Conservation (phyloP, 2,888 invertebrate genomes). For the Strigamia maritima region DNA sequence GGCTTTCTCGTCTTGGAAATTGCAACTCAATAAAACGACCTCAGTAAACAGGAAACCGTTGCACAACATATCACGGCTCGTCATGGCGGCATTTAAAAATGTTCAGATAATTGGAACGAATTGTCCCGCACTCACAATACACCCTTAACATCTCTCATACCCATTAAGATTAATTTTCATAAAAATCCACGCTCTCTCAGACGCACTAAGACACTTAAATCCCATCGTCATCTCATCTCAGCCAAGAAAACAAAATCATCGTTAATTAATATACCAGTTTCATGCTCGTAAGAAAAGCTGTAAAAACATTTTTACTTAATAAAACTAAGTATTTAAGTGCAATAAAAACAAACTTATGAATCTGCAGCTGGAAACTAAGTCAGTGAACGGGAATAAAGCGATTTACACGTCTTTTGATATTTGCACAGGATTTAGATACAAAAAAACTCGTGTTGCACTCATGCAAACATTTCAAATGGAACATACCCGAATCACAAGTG, state of each 20-base stretch:
- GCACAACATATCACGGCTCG: background rate
- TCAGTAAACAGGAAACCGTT: background rate
- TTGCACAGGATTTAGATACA: background rate
- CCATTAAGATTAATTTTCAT: constrained; percentile 4
- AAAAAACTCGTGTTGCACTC: background rate
- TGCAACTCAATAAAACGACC: background rate
- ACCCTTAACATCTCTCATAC: background rate
- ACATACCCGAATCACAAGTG: background rate
- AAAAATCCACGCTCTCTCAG: background rate
- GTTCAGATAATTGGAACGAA: background rate
- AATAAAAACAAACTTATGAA: background rate
- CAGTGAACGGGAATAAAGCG: background rate
- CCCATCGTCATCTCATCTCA: background rate
- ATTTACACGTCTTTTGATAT: background rate
- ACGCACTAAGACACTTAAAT: background rate
- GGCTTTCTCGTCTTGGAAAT: background rate
- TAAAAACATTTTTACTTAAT: background rate
- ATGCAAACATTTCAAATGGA: background rate
- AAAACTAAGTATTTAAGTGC: background rate
- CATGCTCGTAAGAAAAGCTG: background rate
- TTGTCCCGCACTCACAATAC: background rate
- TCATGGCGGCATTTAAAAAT: background rate
- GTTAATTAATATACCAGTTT: background rate
- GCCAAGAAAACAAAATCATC: background rate
- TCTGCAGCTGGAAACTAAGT: background rate